phyloP scores from a whole-genome alignment of 2,113 vertebrate species.

The Edolisoma coerulescens region DNA sequence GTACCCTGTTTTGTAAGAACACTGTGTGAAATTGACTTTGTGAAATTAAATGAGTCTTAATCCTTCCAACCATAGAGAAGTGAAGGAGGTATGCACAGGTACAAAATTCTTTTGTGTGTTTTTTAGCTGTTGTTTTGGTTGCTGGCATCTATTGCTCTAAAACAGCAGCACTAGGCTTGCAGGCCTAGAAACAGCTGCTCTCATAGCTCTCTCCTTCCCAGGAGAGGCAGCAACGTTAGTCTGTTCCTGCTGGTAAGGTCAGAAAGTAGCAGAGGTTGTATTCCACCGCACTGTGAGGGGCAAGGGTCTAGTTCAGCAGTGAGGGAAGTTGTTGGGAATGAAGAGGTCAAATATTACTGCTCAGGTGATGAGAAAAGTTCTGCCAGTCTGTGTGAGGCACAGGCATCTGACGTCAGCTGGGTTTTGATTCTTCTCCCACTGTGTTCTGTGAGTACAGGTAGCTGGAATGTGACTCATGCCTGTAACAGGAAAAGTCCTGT shows the following conservation, averaged over 20 bases:
- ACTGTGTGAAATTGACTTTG: neutral
- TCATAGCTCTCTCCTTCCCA: neutral
- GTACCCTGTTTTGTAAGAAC: neutral
- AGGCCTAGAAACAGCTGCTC: neutral
- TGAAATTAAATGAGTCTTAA: neutral
- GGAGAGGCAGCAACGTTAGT: neutral
- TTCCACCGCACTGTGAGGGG: neutral
- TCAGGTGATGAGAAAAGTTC: neutral
- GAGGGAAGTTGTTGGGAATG: neutral
- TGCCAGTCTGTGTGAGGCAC: neutral
- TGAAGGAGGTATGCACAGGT: neutral
- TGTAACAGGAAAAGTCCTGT: neutral
- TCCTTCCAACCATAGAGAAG: neutral
- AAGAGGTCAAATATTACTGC: neutral
- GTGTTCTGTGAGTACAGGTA: neutral
- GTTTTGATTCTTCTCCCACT: neutral
- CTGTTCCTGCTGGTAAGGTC: neutral
- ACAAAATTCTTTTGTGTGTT: neutral
- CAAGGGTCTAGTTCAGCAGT: accelerated
- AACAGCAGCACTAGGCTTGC: neutral
- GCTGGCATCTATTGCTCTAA: neutral
- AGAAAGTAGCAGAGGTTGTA: neutral
- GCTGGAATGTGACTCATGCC: neutral
- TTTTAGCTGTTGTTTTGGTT: neutral
- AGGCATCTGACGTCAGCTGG: accelerated